A percentile compares a stretch with the other conserved stretches of the same genome.
phyloP scores from a whole-genome alignment of 2,797 vertebrate species.

The Eospalax fontanierii region DNA sequence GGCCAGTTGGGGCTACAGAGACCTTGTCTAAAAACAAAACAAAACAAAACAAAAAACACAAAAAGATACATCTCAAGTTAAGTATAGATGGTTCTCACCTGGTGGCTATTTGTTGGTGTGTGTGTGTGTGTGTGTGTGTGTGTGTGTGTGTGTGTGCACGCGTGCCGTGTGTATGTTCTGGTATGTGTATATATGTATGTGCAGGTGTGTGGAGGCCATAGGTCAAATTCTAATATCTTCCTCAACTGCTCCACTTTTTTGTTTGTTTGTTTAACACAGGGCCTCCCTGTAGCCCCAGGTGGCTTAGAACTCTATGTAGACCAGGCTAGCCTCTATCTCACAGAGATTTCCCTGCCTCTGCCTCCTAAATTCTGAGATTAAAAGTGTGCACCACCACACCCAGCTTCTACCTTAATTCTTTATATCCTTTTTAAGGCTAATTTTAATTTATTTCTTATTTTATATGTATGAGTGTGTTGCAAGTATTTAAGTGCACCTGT shows the following conservation, averaged over 20 bases:
- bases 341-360: neutral
- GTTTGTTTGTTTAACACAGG: neutral
- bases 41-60: slow-evolving; percentile 15
- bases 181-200: neutral
- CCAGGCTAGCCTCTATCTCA: no score
- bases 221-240: neutral
- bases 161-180: neutral
- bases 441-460: no score
- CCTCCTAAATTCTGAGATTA: neutral
- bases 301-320: no score
- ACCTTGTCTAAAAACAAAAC: neutral
- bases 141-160: neutral
- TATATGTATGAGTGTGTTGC: no score
- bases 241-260: neutral
- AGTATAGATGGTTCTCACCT: neutral
- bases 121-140: neutral
- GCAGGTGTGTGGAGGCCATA: neutral
- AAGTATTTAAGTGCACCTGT: no score
- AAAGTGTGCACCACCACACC: no score
- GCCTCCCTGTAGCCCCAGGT: neutral
- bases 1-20: no score
- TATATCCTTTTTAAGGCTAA: no score
- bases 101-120: neutral
- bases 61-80: slow-evolving; percentile 52
- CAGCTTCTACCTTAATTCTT: no score